A percentile compares a stretch with the other conserved stretches of the same genome.
phyloP scores from a whole-genome alignment of 2,113 vertebrate genomes.

The Motacilla alba region DNA sequence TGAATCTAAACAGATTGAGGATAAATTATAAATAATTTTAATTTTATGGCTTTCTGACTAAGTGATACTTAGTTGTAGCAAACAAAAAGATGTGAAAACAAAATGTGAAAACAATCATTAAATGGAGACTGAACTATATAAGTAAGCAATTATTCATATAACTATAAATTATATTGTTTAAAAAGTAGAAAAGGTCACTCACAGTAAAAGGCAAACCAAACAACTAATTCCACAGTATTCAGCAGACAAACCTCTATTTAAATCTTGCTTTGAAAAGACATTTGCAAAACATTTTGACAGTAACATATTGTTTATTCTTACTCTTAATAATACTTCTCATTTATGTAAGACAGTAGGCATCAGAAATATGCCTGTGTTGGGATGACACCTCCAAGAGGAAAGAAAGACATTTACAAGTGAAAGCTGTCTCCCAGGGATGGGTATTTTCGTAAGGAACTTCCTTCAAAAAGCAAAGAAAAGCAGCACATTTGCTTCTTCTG shows the following conservation, averaged over 20 bases:
- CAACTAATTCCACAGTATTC: neutral
- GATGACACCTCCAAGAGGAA: neutral
- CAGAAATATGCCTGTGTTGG: neutral
- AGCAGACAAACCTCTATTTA: neutral
- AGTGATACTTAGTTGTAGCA: neutral
- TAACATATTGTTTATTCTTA: neutral
- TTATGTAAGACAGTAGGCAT: neutral
- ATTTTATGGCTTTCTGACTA: neutral
- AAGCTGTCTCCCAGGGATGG: neutral
- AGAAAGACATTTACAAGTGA: neutral
- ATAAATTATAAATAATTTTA: neutral
- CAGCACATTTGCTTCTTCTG: neutral
- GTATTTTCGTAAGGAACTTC: neutral
- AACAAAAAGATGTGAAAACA: neutral
- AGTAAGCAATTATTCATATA: neutral
- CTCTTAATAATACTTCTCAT: neutral
- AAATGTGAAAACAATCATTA: neutral
- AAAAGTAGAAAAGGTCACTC: neutral
- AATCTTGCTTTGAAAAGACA: neutral
- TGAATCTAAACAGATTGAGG: neutral
- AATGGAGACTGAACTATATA: neutral
- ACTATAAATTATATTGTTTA: neutral
- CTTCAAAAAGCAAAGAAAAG: neutral
- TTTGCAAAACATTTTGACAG: neutral
- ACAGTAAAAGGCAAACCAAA: neutral